These are phyloP conservation scores for Sphenopsis melanotis DNA, from an alignment of 2,797 vertebrate genomes.

Conservation along the genomic window DNA sequence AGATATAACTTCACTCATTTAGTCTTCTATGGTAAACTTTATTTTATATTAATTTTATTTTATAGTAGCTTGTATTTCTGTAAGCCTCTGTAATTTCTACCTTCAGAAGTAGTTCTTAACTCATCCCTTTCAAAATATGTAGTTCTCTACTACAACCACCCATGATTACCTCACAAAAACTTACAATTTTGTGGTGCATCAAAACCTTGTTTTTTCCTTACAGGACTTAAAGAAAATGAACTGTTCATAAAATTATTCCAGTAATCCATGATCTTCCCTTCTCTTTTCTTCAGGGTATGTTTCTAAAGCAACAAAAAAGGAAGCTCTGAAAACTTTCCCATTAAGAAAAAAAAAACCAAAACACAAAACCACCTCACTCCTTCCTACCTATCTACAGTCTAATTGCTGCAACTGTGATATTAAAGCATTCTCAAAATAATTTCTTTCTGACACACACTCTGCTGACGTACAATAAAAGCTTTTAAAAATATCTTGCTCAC, in stretches of 20 bases:
- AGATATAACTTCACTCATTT: not conserved
- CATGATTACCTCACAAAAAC: not conserved
- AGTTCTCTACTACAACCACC: not conserved
- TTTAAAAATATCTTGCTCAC: constrained; percentile 31
- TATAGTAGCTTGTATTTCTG: not conserved
- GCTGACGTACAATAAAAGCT: not conserved
- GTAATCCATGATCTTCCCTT: not conserved
- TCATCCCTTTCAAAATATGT: not conserved
- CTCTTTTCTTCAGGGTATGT: not conserved
- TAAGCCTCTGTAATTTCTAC: not conserved
- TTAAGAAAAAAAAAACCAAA: not conserved
- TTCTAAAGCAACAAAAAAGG: not conserved
- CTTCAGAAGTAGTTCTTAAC: not conserved
- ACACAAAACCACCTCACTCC: fast-evolving
- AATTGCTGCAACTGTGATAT: constrained; percentile 12
- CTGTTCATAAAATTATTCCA: not conserved
- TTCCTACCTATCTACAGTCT: not conserved
- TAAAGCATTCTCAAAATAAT: constrained; percentile 9
- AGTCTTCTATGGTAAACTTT: not conserved
- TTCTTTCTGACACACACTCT: not conserved
- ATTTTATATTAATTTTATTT: not conserved
- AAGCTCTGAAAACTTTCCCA: not conserved
- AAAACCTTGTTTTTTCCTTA: not conserved
- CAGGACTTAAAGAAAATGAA: not conserved
- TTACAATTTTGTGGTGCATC: not conserved